phyloP scores from a whole-genome alignment of 1,140 invertebrate species.

The Ganaspis sp. region DNA sequence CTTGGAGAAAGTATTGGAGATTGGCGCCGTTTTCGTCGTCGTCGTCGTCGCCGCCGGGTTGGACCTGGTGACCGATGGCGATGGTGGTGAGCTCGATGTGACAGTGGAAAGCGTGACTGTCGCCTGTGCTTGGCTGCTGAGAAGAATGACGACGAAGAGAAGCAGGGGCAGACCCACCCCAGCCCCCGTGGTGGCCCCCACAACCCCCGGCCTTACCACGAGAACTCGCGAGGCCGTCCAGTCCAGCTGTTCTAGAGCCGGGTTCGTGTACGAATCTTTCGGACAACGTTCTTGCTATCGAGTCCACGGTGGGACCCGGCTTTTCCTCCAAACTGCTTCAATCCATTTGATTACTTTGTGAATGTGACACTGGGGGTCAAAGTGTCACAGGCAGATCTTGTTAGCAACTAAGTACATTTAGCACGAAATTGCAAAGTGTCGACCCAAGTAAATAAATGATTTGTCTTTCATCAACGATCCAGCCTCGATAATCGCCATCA shows the following conservation, averaged over 20 bases:
- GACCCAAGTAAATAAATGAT: constrained; percentile 24
- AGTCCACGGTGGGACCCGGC: neutral
- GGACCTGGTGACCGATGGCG: constrained; percentile 12
- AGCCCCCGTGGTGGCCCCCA: constrained; percentile 68
- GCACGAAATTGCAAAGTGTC: neutral
- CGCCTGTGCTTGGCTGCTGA: constrained; percentile 56
- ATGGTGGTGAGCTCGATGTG: constrained; percentile 33
- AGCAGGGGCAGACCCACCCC: constrained; percentile 70
- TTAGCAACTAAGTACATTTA: constrained; percentile 37
- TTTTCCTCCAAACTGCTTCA: constrained; percentile 43
- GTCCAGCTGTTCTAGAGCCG: constrained; percentile 56
- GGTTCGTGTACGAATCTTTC: constrained; percentile 24
- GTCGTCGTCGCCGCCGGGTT: constrained; percentile 32
- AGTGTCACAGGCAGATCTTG: constrained; percentile 2
- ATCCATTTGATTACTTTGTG: constrained; percentile 36
- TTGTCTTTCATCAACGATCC: constrained; percentile 12
- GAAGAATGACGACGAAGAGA: constrained; percentile 67
- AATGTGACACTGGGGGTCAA: constrained; percentile 28
- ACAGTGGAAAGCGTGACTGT: constrained; percentile 43
- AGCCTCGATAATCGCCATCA: constrained; percentile 41
- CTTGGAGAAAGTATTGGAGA: neutral
- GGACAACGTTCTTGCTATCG: constrained; percentile 32
- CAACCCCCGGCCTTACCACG: constrained; percentile 63
- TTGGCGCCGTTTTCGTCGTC: constrained; percentile 31
- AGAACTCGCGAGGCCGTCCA: constrained; percentile 66